Evolutionary conservation across 2,888 invertebrate species (phyloP), one percentile per base, ranked within the genome.

Genomic region (Acronicta leporina): DNA sequence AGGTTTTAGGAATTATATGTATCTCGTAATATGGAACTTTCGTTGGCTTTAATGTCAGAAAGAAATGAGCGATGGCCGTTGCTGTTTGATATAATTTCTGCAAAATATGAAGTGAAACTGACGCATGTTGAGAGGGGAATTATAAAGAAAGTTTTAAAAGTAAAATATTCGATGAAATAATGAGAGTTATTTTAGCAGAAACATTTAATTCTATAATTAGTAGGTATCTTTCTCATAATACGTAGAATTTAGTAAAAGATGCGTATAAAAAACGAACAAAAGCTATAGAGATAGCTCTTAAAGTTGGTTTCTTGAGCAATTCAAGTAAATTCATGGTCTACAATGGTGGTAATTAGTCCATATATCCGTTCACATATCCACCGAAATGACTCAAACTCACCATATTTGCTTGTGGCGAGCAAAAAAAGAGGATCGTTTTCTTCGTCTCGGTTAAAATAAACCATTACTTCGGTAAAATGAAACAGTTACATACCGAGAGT

Each of bases 401-500:
- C 79, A 74, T 83, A 81, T 81, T 77, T 72, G 79, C 68, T 63
- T 60, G 68, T 62, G 43, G 59, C 51, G 10, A 64, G 62, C 65
- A 81, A 80, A 83, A 85, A 85, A 57, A 16, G 35, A 45, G 59
- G 73, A 81, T 80, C 77, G 54, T 80, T 83, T 80, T 68, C 80
- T 77, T 76, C 65, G 63, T 54, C 25, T 51, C 54, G 30, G 56
- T 46, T 69, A 78, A 76, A 75, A 79, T 75, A 79, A 82, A 85
- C 82, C 86, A 85, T 85, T 81, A 81, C 20, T 20, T 20, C 8
- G 14, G 80, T 81, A 78, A 35, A 81, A 77, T 75, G 69, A 79
- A 79, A 73, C 54, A n/a, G 40, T 11, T 40, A 58, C 47, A 45
- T 55, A 13, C 9, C n/a, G 48, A 20, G 11, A 45, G 41, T 33